Evolutionary conservation across 2,888 invertebrate genomes (phyloP).

Genomic region (Physocephala rufipes): DNA sequence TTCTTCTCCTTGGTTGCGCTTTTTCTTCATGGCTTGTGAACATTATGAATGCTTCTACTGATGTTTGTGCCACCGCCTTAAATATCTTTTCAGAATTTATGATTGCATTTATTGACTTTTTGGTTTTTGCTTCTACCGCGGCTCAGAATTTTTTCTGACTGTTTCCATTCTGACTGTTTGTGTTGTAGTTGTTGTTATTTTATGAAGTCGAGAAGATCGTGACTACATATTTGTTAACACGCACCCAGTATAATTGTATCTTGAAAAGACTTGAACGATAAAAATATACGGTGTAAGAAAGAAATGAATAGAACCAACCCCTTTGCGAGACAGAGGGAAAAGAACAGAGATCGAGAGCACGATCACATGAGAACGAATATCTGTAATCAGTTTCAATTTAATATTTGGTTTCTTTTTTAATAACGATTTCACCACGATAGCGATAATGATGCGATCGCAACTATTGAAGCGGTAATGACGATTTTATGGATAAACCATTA

Average conservation of each 20-base stretch:
- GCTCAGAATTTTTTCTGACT: conserved; percentile 5
- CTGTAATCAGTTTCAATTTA: conserved; percentile 2
- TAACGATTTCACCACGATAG: neutral
- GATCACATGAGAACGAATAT: neutral
- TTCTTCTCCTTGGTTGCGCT: too few relatives aligned
- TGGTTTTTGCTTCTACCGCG: neutral
- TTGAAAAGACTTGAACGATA: too few relatives aligned
- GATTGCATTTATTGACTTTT: too few relatives aligned
- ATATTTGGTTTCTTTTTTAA: neutral
- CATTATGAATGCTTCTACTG: neutral
- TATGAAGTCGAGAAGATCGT: too few relatives aligned
- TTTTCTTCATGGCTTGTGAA: too few relatives aligned
- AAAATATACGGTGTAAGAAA: neutral
- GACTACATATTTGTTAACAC: too few relatives aligned
- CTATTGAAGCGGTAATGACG: neutral
- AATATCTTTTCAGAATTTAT: too few relatives aligned
- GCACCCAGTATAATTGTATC: too few relatives aligned
- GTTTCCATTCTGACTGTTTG: neutral
- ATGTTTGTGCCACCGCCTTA: neutral
- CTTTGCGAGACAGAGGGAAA: neutral
- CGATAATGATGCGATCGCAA: neutral
- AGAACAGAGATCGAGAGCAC: neutral
- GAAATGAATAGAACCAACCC: neutral
- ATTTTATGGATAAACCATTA: neutral
- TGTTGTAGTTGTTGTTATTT: conserved; percentile 12